These are phyloP conservation scores for Deilephila elpenor DNA, from an alignment of 2,888 invertebrate genomes.

Conservation along the genomic window DNA sequence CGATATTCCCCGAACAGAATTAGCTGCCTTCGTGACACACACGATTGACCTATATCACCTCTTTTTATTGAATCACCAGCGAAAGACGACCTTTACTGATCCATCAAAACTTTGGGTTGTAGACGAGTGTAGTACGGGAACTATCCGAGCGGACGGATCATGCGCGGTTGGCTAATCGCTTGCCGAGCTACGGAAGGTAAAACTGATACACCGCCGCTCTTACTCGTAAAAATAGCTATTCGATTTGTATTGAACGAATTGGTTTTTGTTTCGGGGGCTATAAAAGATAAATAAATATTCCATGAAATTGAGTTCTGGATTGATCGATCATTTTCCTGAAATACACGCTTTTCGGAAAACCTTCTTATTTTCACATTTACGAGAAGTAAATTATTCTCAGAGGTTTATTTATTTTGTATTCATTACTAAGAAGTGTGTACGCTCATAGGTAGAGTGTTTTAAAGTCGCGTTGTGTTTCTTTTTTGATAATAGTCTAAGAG, in stretches of 20 bases:
- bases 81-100: constrained; percentile 48
- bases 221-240: constrained; percentile 52
- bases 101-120: constrained; percentile 39
- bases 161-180: constrained; percentile 44
- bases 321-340: constrained; percentile 7
- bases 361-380: neutral
- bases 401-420: too few species aligned
- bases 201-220: constrained; percentile 45
- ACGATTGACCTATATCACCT: constrained; percentile 71
- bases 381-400: neutral
- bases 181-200: constrained; percentile 47
- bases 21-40: constrained; percentile 69
- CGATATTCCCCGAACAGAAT: constrained; percentile 58
- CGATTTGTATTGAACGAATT: constrained; percentile 47
- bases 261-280: constrained; percentile 45
- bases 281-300: constrained; percentile 43
- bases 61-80: constrained; percentile 59
- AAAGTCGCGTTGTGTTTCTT: too few species aligned
- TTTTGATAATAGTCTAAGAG: too few species aligned
- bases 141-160: constrained; percentile 46
- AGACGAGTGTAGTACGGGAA: constrained; percentile 35
- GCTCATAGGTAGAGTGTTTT: neutral
- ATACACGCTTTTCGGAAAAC: neutral
- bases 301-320: constrained; percentile 39
- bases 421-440: neutral